These are phyloP conservation scores for Paracentrotus lividus DNA, from an alignment of 53 echinoderm and acorn worm species.

Conservation along the genomic window DNA sequence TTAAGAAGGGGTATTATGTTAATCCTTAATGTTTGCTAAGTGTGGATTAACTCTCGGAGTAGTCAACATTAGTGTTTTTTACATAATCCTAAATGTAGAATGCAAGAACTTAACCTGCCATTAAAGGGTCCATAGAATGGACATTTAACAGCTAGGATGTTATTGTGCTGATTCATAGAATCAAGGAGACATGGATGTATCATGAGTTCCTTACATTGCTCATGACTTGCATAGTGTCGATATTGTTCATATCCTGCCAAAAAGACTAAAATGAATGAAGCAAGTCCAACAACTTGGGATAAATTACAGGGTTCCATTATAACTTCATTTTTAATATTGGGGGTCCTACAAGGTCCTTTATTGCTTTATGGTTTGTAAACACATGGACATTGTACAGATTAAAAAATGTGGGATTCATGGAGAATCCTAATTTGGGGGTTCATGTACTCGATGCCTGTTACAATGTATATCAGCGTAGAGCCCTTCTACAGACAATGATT, in stretches of 20 bases:
- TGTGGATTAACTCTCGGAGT: conserved; percentile 1
- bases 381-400: too few relatives aligned
- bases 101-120: not conserved
- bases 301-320: too few relatives aligned
- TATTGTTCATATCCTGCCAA: conserved; percentile 7
- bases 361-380: too few relatives aligned
- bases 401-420: too few relatives aligned
- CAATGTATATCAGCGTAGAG: too few relatives aligned
- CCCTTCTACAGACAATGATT: not conserved
- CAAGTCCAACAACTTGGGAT: too few relatives aligned
- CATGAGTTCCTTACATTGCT: not conserved
- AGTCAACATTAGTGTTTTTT: conserved; percentile 7
- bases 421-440: too few relatives aligned
- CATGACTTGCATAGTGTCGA: not conserved
- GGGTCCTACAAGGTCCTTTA: too few relatives aligned
- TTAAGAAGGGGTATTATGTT: not conserved
- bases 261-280: too few relatives aligned
- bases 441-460: too few relatives aligned
- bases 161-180: conserved; percentile 23
- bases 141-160: not conserved
- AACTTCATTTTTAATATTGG: too few relatives aligned
- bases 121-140: not conserved
- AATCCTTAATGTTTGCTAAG: not conserved
- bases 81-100: not conserved
- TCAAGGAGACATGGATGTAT: conserved; percentile 24